A percentile compares a stretch with the other conserved stretches of the same genome.
These are phyloP conservation scores for Orthosia gothica DNA, from an alignment of 2,888 invertebrate genomes.

Conservation along the genomic window DNA sequence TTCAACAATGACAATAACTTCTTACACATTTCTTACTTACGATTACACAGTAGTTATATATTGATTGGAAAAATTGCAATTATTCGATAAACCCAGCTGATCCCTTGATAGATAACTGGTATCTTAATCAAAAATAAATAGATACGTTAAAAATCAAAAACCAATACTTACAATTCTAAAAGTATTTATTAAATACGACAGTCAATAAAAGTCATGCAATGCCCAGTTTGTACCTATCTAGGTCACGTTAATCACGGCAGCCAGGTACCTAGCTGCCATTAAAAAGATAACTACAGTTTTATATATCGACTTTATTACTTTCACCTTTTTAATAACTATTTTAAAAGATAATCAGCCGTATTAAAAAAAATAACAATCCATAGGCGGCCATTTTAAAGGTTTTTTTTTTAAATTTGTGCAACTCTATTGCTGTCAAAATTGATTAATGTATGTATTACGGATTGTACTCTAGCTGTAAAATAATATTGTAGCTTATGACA, in stretches of 20 bases:
- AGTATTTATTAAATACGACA: not conserved
- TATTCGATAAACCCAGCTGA: conserved; percentile 7
- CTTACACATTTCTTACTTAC: not conserved
- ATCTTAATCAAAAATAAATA: not conserved
- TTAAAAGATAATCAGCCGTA: not conserved
- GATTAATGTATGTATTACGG: not conserved
- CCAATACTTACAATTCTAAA: not conserved
- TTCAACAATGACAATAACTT: not conserved
- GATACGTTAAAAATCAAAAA: not conserved
- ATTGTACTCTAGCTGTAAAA: not conserved
- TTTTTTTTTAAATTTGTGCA: not conserved
- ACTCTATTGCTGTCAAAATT: not conserved
- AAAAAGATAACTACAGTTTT: not conserved
- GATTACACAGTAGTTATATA: not conserved
- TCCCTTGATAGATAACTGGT: not conserved
- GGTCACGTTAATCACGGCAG: conserved; percentile 35
- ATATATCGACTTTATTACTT: not conserved
- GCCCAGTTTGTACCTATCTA: conserved; percentile 13
- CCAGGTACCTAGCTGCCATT: not conserved
- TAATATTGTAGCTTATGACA: not conserved
- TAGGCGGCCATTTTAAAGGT: conserved; percentile 25
- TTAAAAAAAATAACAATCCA: conserved; percentile 13
- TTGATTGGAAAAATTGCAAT: not conserved
- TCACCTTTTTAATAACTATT: not conserved
- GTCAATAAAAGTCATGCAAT: conserved; percentile 4